These are phyloP conservation scores for Bergia puertoricense DNA, from an alignment of 92 coral and sea anemone species.

Conservation along the genomic window DNA sequence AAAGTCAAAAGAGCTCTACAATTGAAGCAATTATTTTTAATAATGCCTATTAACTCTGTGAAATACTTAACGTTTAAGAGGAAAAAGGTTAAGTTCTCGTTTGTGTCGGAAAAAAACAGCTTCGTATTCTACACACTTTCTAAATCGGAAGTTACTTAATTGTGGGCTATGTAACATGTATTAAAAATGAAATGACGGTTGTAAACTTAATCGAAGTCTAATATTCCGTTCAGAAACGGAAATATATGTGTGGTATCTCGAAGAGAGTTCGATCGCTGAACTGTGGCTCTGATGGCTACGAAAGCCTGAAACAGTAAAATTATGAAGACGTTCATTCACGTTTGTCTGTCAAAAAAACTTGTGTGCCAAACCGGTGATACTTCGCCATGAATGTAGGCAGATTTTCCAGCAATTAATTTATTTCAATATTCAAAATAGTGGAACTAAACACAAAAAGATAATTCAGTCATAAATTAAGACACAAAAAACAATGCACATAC, in stretches of 20 bases:
- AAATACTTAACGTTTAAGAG: not conserved
- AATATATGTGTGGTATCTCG: not conserved
- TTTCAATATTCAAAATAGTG: not conserved
- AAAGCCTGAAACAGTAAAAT: not conserved
- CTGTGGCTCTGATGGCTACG: not conserved
- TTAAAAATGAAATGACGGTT: not conserved
- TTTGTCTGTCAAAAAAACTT: not conserved
- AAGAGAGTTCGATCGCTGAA: not conserved
- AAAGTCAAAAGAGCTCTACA: not conserved
- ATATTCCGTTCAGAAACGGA: not conserved
- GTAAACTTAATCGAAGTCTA: not conserved
- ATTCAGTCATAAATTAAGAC: not conserved
- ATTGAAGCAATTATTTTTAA: not conserved
- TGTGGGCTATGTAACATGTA: not conserved
- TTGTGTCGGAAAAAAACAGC: no score
- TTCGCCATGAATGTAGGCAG: not conserved
- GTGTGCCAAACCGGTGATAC: not conserved
- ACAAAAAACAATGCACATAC: not conserved
- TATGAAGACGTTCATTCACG: not conserved
- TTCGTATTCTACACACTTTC: not conserved
- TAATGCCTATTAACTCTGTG: not conserved
- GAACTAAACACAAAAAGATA: no score
- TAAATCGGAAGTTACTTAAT: not conserved
- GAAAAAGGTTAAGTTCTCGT: not conserved
- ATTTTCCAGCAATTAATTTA: not conserved